Base-by-base conservation (phyloP, 2,797 vertebrate genomes). In the Streptopelia turtur region DNA sequence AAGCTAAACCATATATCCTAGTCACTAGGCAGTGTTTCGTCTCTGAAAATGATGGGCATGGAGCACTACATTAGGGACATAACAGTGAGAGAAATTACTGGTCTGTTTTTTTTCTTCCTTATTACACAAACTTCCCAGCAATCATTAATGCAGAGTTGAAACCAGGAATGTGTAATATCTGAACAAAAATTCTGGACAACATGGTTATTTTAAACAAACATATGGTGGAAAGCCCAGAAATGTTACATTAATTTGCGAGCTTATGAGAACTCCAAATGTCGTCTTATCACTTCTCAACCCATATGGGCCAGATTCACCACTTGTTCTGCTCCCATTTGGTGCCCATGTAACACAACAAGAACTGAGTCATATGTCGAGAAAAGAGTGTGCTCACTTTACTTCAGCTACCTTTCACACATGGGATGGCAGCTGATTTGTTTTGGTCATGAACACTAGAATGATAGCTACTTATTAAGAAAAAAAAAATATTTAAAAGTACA, bases 241-340 rank as follows among this genome's bases (percentile, higher is more conserved):
- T 59, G 70, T 52, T 76, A 39, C 6, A 82, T 52, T 74, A 72
- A 69, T 82, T 79, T 82, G 65, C 79, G 87, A 89, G 55, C 20
- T 91, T 87, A 52, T 41, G 77, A 88, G 83, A 84, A 52, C 64
- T 91, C 65, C 72, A 94, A 78, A 91, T 94, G 74, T 69, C 4
- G 0, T 89, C 52, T 64, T 89, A 37, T 16, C n/a, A 16, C 55
- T 95, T 65, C 43, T 82, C 66, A 87, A 33, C 33, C 22, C 92
- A 88, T 69, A 88, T 90, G 94, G 83, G 28, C 41, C 86, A 92
- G 24, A 87, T 70, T 39, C 49, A 92, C 50, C 63, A 41, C 63
- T 90, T 76, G 47, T 82, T 89, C 80, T 91, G 57, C 88, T 91
- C 63, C 77, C 69, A 37, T 64, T 81, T 88, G 72, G 72, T 33